These are phyloP conservation scores for Acanthosoma haemorrhoidale DNA, from an alignment of 2,888 invertebrate genomes.

Conservation along the genomic window DNA sequence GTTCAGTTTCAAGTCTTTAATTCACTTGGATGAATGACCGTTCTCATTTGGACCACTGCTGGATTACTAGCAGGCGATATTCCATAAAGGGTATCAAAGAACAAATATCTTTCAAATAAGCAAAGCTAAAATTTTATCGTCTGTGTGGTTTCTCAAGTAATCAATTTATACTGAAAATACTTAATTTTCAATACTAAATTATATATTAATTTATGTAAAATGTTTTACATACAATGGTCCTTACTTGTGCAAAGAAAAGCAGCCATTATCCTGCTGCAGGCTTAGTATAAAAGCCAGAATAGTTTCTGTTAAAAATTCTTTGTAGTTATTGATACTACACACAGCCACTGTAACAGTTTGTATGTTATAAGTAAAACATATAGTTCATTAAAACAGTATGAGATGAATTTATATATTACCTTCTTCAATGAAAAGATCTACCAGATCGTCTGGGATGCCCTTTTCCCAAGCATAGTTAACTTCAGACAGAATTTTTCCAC, in stretches of 20 bases:
- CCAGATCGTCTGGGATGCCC: neutral
- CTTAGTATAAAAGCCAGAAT: conserved; percentile 4
- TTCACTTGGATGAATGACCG: too few species aligned
- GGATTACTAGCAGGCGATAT: too few species aligned
- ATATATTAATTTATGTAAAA: neutral
- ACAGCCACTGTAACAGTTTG: conserved; percentile 34
- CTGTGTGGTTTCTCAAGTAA: too few species aligned
- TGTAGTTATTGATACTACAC: conserved; percentile 33
- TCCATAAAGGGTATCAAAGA: too few species aligned
- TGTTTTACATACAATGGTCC: neutral
- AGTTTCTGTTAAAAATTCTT: conserved; percentile 31
- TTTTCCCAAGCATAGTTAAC: neutral
- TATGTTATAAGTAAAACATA: too few species aligned
- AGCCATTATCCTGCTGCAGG: conserved; percentile 2
- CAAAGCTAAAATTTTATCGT: too few species aligned
- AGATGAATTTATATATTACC: neutral
- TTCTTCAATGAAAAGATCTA: conserved; percentile 2
- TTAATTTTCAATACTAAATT: too few species aligned
- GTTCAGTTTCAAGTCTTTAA: too few species aligned
- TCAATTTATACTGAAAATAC: too few species aligned
- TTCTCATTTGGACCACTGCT: too few species aligned
- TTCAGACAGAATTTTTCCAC: conserved; percentile 5
- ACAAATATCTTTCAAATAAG: too few species aligned
- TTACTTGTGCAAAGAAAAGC: neutral
- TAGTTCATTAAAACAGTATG: neutral